Percentiles rank a stretch among this genome's conserved stretches.
Conservation (phyloP, 2,797 vertebrate species). For the Myotis vivesi region DNA sequence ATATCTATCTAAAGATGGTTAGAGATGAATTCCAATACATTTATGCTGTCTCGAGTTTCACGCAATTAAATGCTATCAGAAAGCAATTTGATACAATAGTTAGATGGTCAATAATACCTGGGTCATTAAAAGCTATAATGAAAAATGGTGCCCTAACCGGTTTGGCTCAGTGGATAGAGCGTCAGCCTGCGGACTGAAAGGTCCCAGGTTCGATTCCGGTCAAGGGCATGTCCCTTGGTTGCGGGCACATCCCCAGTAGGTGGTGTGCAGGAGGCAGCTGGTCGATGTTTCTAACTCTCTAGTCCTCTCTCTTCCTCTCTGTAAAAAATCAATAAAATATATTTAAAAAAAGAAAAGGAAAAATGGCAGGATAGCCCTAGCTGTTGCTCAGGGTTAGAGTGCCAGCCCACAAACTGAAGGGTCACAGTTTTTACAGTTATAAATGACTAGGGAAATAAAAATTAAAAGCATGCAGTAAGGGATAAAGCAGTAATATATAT, state of each 20-base stretch:
- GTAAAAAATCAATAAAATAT: too few relatives aligned
- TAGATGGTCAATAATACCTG: background rate
- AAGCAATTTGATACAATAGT: background rate
- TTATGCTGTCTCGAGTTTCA: background rate
- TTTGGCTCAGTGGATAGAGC: too few relatives aligned
- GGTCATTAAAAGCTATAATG: background rate
- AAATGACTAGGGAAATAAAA: constrained; percentile 26
- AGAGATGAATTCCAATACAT: background rate
- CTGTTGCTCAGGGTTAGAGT: too few relatives aligned
- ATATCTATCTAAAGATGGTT: background rate
- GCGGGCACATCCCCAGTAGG: too few relatives aligned
- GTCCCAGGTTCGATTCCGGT: too few relatives aligned
- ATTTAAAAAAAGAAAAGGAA: background rate
- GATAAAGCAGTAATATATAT: background rate
- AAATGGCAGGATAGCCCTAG: background rate
- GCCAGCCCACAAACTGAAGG: too few relatives aligned
- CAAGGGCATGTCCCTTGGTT: too few relatives aligned
- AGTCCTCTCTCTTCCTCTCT: too few relatives aligned
- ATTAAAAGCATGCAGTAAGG: background rate
- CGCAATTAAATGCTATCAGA: background rate
- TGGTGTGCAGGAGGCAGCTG: too few relatives aligned
- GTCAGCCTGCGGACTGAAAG: too few relatives aligned
- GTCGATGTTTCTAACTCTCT: too few relatives aligned
- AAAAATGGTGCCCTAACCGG: background rate
- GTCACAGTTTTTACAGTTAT: background rate